A percentile compares a stretch with the other conserved stretches of the same genome.
Conservation (phyloP, 2,113 vertebrate species). For the Oreochromis niloticus region DNA sequence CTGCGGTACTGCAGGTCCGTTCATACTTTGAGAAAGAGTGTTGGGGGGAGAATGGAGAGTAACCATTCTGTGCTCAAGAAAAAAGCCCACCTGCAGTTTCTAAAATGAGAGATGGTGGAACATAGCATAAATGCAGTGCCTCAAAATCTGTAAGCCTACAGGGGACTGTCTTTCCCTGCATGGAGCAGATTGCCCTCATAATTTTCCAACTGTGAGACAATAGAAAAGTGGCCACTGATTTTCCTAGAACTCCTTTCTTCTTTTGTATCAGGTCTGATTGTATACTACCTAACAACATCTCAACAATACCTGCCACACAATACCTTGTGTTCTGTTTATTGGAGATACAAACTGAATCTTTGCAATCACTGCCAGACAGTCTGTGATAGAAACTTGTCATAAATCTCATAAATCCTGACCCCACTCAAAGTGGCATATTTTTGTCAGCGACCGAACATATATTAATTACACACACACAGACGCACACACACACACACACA, state of each 20-base stretch:
- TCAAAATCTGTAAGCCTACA: conserved; percentile 52
- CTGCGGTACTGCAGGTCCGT: neutral
- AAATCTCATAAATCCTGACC: neutral
- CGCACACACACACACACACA: too few relatives aligned
- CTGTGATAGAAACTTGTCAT: neutral
- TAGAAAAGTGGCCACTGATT: conserved; percentile 43
- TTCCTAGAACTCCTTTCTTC: neutral
- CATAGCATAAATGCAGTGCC: conserved; percentile 25
- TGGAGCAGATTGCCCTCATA: conserved; percentile 57
- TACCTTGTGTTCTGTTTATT: neutral
- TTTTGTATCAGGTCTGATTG: conserved; percentile 12
- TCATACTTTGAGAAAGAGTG: neutral
- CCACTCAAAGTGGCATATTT: neutral
- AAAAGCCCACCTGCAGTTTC: conserved; percentile 44
- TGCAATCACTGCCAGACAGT: neutral
- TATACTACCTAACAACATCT: neutral
- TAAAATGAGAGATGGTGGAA: conserved; percentile 47
- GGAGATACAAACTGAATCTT: neutral
- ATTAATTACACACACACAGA: neutral
- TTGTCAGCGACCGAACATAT: neutral
- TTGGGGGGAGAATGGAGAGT: neutral
- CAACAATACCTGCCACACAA: neutral
- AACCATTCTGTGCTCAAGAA: neutral
- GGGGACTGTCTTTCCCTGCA: conserved; percentile 46
- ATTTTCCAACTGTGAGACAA: conserved; percentile 50